Conservation (phyloP, 30 jellyfish, hydroid and myxozoan species). For the Aurelia coerulea region DNA sequence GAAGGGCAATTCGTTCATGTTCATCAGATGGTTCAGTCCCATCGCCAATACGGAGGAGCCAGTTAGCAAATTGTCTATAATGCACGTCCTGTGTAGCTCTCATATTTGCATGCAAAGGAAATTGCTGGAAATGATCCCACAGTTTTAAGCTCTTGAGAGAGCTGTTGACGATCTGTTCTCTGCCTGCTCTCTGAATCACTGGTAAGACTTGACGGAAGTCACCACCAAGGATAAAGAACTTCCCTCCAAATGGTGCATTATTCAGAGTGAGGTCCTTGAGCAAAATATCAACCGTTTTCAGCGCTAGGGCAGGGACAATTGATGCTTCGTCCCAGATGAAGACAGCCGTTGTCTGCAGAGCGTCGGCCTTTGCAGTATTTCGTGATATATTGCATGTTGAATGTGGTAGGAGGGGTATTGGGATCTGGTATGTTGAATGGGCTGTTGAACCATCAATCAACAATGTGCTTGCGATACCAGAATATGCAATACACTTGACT, state of each 20-base stretch:
- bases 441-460: conserved; percentile 49
- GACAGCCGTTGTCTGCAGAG: background rate
- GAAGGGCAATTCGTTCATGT: conserved; percentile 8
- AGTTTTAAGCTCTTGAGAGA: conserved; percentile 29
- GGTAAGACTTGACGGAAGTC: too few relatives aligned
- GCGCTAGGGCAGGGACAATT: conserved; percentile 31
- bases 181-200: conserved; percentile 17
- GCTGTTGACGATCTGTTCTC: conserved; percentile 33
- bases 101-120: conserved; percentile 41
- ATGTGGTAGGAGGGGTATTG: conserved; percentile 16
- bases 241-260: conserved; percentile 47
- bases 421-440: conserved; percentile 32
- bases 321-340: too few relatives aligned
- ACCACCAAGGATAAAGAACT: background rate
- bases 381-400: conserved; percentile 28
- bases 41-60: conserved; percentile 37
- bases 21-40: conserved; percentile 53
- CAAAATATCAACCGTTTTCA: background rate
- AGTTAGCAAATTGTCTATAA: conserved; percentile 32
- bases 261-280: conserved; percentile 22
- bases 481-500: conserved; percentile 35
- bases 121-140: conserved; percentile 51
- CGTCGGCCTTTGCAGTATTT: conserved; percentile 8
- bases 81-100: conserved; percentile 37
- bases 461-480: conserved; percentile 47